Evolutionary conservation across 2,113 vertebrate species (phyloP).

Genomic region (Antechinus stuartii): DNA sequence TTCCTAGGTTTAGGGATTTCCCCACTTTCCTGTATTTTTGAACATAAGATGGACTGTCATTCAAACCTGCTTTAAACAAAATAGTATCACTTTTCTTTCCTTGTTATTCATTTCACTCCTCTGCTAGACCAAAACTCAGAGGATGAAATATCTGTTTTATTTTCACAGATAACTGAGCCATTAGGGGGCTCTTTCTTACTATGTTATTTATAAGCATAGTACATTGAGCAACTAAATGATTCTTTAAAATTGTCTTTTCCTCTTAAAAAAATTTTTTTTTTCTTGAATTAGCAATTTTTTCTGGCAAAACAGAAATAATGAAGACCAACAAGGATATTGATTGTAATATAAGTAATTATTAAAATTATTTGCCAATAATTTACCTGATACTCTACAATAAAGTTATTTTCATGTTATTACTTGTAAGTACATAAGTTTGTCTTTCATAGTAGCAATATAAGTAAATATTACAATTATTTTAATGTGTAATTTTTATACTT

Average conservation of each 20-base stretch:
- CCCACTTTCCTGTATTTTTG: slow-evolving; percentile 18
- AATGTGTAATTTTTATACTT: background rate
- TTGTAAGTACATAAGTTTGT: background rate
- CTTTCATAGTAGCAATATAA: slow-evolving; percentile 10
- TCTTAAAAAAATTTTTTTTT: background rate
- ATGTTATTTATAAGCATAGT: slow-evolving; percentile 69
- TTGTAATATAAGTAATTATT: slow-evolving; percentile 18
- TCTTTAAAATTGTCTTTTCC: background rate
- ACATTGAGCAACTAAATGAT: background rate
- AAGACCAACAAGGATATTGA: background rate
- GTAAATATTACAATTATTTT: background rate
- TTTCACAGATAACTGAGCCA: slow-evolving; percentile 74
- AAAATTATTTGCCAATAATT: background rate
- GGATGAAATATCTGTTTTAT: slow-evolving; percentile 49
- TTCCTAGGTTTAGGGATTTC: background rate
- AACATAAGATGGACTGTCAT: slow-evolving; percentile 20
- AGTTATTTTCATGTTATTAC: slow-evolving; percentile 16
- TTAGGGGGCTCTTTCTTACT: slow-evolving; percentile 86
- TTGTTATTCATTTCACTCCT: slow-evolving; percentile 27
- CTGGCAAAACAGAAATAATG: background rate
- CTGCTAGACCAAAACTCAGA: slow-evolving; percentile 45
- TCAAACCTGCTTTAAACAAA: slow-evolving; percentile 14
- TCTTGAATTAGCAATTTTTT: slow-evolving; percentile 44
- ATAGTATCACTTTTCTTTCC: background rate
- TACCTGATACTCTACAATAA: background rate